Conservation (phyloP, 2,888 invertebrate species). For the Oasisia sp. region DNA sequence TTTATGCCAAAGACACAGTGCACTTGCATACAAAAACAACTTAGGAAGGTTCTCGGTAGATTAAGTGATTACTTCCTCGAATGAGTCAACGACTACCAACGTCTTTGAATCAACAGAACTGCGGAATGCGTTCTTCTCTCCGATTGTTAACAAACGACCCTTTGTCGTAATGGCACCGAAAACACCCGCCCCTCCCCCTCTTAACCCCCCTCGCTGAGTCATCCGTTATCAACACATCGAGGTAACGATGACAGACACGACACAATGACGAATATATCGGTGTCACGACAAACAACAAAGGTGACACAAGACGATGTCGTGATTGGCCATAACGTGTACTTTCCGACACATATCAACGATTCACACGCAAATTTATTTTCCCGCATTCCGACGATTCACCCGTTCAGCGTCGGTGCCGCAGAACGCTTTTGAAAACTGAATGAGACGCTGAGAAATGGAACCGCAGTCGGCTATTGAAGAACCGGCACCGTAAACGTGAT, state of each 20-base stretch:
- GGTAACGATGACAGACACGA: neutral
- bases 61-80: neutral
- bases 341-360: neutral
- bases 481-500: neutral
- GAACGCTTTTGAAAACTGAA: neutral
- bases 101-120: neutral
- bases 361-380: neutral
- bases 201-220: neutral
- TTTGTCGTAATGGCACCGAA: neutral
- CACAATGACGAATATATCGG: slow-evolving; percentile 10
- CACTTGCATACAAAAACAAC: neutral
- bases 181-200: neutral
- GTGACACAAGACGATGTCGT: neutral
- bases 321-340: neutral
- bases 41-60: neutral
- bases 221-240: neutral
- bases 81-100: neutral
- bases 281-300: neutral
- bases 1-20: neutral
- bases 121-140: neutral
- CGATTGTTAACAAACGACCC: neutral
- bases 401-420: neutral
- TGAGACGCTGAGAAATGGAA: neutral
- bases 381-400: neutral
- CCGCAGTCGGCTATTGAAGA: neutral